A percentile compares a stretch with the other conserved stretches of the same genome.
These are phyloP conservation scores for Hirundo rustica DNA, from an alignment of 2,797 vertebrate genomes.

Conservation along the genomic window DNA sequence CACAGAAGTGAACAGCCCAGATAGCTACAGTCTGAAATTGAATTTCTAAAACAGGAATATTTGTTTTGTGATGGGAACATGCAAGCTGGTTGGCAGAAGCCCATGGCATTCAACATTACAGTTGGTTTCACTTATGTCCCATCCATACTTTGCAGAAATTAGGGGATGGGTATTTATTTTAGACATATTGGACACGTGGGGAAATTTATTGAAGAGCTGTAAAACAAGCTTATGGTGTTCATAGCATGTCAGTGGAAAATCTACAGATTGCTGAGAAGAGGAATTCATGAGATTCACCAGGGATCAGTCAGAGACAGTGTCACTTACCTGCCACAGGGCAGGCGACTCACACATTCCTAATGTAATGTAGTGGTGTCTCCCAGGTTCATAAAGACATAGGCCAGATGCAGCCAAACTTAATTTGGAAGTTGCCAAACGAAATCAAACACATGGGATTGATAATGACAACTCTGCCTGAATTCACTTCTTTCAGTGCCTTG, in stretches of 20 bases:
- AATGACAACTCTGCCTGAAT: neutral
- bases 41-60: neutral
- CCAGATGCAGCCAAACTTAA: constrained; percentile 27
- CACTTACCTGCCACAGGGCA: neutral
- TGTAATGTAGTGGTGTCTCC: neutral
- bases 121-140: neutral
- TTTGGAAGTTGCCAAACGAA: constrained; percentile 19
- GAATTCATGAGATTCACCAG: neutral
- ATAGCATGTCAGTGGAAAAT: neutral
- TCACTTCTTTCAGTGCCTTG: neutral
- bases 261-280: neutral
- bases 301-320: neutral
- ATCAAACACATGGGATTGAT: neutral
- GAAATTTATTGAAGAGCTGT: neutral
- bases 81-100: neutral
- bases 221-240: neutral
- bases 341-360: neutral
- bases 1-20: neutral
- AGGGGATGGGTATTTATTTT: neutral
- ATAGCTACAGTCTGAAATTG: neutral
- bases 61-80: neutral
- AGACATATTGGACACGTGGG: neutral
- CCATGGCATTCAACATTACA: neutral
- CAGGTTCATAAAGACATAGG: neutral
- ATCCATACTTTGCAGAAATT: neutral